Evolutionary conservation across 2,797 vertebrate genomes (phyloP), one percentile per base, ranked within the genome.

Genomic region (Spea hammondii): DNA sequence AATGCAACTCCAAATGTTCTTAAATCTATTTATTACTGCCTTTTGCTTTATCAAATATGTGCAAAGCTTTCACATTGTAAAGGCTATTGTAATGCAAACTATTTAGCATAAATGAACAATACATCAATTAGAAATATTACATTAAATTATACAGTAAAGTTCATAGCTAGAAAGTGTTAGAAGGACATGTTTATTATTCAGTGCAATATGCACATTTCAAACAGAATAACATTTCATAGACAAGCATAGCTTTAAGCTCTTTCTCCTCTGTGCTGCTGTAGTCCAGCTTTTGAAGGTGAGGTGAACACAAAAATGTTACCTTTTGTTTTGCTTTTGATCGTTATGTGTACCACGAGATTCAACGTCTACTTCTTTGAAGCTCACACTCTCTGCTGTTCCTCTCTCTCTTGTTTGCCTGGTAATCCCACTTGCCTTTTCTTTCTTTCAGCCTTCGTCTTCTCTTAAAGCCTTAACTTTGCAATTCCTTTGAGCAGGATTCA

Each of bases 311-410:
- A 87, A 86, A 86, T 85, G 83, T 84, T 87, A 80, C 14, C 60
- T 79, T 90, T 87, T 86, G 66, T 88, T 88, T 89, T 84, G 0
- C 69, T 86, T 87, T 83, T 86, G 9, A 78, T 86, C 85, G 83
- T 44, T 14, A 0, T 78, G 2, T 82, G 80, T 85, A 84, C 64
- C 53, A 55, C 1, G 4, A 86, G 70, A 86, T 79, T 68, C 67
- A 2, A 64, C 14, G 10, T 73, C 79, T 79, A 74, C 53, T 8
- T 0, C 79, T 88, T 87, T 84, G 81, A 87, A 85, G 70, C 12
- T 84, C 83, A 50, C 14, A 10, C 49, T 83, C 51, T 81, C 78
- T 84, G 13, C 77, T 86, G 9, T 65, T 87, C 83, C 55, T 77
- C 5, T 60, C 32, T 80, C 85, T 12, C 66, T 72, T 83, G 45